Evolutionary conservation across 1,140 invertebrate species (phyloP).

Genomic region (Leguminivora glycinivorella): DNA sequence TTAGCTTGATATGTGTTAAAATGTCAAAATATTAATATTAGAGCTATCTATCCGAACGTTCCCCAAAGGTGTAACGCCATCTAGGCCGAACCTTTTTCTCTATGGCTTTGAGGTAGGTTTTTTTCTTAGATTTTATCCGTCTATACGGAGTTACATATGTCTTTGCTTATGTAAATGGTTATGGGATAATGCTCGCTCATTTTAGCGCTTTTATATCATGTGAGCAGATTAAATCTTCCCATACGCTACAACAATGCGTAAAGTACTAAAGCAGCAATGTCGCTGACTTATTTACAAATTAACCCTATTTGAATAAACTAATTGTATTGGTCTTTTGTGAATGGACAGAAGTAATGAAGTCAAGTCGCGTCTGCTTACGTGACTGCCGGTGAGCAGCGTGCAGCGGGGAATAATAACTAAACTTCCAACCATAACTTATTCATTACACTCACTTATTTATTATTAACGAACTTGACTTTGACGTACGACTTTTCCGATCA

Average conservation of each 20-base stretch:
- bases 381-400: constrained; percentile 45
- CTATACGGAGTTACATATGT: no score
- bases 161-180: no score
- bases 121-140: no score
- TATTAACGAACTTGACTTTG: constrained; percentile 42
- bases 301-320: constrained; percentile 2
- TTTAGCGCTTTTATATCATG: no score
- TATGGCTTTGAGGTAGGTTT: no score
- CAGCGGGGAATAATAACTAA: constrained; percentile 56
- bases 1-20: no score
- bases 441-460: constrained; percentile 44
- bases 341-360: constrained; percentile 52
- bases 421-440: constrained; percentile 19
- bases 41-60: no score
- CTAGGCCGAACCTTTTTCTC: no score
- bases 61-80: no score
- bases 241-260: neutral
- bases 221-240: neutral
- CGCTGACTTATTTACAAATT: neutral
- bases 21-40: no score
- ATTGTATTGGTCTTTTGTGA: constrained; percentile 45
- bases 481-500: constrained; percentile 38
- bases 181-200: no score
- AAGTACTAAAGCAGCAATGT: neutral
- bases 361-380: constrained; percentile 52